Conservation (phyloP, 2,888 invertebrate species). For the Idaea straminata region DNA sequence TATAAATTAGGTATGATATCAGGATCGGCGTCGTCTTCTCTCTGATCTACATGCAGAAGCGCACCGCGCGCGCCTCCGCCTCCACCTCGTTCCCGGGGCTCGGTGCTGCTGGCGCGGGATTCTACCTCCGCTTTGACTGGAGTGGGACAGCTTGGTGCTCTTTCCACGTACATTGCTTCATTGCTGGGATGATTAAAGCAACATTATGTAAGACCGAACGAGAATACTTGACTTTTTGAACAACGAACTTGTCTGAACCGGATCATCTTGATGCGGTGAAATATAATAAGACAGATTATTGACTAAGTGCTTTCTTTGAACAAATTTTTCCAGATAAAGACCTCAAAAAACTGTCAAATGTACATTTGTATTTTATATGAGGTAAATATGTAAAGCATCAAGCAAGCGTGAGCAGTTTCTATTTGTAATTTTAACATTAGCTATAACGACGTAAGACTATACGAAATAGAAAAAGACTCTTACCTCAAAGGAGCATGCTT, state of each 20-base stretch:
- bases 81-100: constrained; percentile 40
- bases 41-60: constrained; percentile 59
- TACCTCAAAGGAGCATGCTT: constrained; percentile 75
- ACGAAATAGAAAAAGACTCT: constrained; percentile 10
- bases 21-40: constrained; percentile 88
- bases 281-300: too few species aligned
- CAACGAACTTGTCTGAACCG: too few species aligned
- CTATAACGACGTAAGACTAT: too few species aligned
- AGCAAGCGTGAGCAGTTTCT: too few species aligned
- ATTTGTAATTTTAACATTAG: too few species aligned
- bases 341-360: too few species aligned
- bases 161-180: constrained; percentile 70
- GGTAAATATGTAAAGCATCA: too few species aligned
- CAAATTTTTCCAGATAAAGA: too few species aligned
- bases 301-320: too few species aligned
- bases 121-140: constrained; percentile 74
- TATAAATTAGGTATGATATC: constrained; percentile 94
- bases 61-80: constrained; percentile 61
- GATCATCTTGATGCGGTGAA: too few species aligned
- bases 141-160: constrained; percentile 61
- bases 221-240: neutral
- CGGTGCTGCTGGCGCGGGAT: constrained; percentile 76
- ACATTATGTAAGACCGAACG: neutral
- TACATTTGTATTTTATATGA: too few species aligned
- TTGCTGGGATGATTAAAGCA: constrained; percentile 32